These are phyloP conservation scores for Dryobates pubescens DNA, from an alignment of 2,797 vertebrate genomes.

Conservation along the genomic window DNA sequence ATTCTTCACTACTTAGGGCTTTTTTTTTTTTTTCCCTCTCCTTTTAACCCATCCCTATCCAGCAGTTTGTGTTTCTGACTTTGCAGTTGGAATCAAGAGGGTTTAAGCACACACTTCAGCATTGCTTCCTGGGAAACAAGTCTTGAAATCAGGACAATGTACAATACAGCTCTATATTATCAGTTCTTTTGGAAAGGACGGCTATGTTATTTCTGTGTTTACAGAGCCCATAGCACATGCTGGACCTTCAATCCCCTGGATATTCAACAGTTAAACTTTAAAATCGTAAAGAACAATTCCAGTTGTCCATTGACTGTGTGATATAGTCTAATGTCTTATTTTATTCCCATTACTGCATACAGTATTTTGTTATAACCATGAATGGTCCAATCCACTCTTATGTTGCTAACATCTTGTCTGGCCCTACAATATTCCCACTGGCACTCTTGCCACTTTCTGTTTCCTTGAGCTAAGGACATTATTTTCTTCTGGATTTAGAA, in stretches of 20 bases:
- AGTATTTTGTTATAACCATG: neutral
- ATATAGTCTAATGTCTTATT: neutral
- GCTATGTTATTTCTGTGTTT: neutral
- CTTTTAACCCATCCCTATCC: neutral
- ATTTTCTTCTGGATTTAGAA: slow-evolving; percentile 23
- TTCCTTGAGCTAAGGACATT: neutral
- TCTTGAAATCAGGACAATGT: neutral
- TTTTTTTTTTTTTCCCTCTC: neutral
- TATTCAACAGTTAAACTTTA: neutral
- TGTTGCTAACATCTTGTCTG: neutral
- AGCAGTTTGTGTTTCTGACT: neutral
- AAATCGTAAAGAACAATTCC: neutral
- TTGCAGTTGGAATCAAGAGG: neutral
- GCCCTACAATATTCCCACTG: neutral
- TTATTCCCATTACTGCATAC: neutral
- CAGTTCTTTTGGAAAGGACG: neutral
- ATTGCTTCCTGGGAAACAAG: neutral
- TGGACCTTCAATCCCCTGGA: neutral
- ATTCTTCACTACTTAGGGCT: neutral
- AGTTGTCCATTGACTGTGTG: accelerated
- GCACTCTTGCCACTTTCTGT: neutral
- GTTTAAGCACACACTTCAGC: neutral
- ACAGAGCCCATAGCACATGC: neutral
- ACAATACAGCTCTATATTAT: neutral
- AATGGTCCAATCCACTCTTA: neutral